A percentile compares a stretch with the other conserved stretches of the same genome.
Evolutionary conservation across 2,113 vertebrate genomes (phyloP).

Genomic region (Silurus asotus): DNA sequence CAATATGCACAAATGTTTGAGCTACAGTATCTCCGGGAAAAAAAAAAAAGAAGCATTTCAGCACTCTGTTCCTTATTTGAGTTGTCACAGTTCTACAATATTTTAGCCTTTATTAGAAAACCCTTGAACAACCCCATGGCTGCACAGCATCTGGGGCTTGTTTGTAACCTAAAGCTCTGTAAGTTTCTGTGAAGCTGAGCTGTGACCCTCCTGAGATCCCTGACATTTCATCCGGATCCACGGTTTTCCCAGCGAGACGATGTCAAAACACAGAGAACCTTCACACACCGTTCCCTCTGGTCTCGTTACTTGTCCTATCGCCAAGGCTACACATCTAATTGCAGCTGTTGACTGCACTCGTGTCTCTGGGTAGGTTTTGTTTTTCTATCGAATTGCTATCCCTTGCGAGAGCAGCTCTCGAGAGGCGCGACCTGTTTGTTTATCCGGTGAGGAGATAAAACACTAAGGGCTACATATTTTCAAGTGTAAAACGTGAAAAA

Average conservation of each 20-base stretch:
- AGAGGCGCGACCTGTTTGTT: constrained; percentile 30
- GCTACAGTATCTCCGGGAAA: background rate
- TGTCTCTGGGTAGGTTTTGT: constrained; percentile 40
- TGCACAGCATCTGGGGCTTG: background rate
- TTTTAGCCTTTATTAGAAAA: background rate
- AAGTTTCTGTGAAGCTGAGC: background rate
- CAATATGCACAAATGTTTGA: too few relatives aligned
- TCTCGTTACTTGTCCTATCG: constrained; percentile 42
- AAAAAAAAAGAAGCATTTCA: background rate
- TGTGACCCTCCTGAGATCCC: constrained; percentile 10
- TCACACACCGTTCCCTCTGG: constrained; percentile 29
- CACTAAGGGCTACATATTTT: background rate
- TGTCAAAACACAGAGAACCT: background rate
- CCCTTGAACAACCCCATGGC: background rate
- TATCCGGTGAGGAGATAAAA: constrained; percentile 7
- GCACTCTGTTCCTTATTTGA: background rate
- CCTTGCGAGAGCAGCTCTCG: background rate
- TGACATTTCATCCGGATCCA: constrained; percentile 24
- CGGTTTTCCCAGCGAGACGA: background rate
- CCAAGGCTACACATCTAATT: constrained; percentile 45
- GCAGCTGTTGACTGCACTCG: constrained; percentile 43
- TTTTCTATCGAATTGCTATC: constrained; percentile 26
- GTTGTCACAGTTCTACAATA: background rate
- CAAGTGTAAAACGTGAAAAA: constrained; percentile 9
- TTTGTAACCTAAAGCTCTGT: background rate